A percentile compares a stretch with the other conserved stretches of the same genome.
phyloP scores from a whole-genome alignment of 2,113 vertebrate genomes.

The Empidonax alnorum region DNA sequence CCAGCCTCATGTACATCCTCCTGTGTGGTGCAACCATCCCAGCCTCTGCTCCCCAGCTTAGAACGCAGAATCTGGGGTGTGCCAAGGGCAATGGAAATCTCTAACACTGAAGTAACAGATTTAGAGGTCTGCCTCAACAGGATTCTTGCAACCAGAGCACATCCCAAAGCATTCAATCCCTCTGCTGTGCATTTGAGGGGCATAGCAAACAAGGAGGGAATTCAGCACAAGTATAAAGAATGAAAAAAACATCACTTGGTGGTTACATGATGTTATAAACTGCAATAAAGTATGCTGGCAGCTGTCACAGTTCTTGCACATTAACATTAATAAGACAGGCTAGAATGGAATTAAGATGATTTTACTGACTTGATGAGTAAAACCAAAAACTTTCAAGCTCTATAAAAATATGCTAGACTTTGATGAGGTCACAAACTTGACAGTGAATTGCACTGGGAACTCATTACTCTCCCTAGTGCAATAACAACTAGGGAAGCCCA shows the following conservation, averaged over 20 bases:
- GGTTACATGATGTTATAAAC: background rate
- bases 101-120: background rate
- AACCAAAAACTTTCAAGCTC: background rate
- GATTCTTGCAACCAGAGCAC: background rate
- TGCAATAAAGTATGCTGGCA: background rate
- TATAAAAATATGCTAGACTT: background rate
- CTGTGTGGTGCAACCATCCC: fast-evolving
- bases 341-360: background rate
- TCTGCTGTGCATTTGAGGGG: background rate
- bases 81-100: background rate
- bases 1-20: background rate
- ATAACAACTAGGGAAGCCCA: background rate
- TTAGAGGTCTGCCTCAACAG: background rate
- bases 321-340: background rate
- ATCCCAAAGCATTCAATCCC: background rate
- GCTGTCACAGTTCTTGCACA: background rate
- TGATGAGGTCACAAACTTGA: background rate
- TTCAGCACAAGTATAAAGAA: background rate
- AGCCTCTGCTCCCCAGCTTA: background rate
- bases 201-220: background rate
- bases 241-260: background rate
- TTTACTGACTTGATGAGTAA: background rate
- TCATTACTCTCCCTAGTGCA: background rate
- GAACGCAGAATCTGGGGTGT: background rate
- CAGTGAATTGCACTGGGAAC: background rate